Evolutionary conservation across 2,113 vertebrate genomes (phyloP).

Genomic region (Ahaetulla prasina): DNA sequence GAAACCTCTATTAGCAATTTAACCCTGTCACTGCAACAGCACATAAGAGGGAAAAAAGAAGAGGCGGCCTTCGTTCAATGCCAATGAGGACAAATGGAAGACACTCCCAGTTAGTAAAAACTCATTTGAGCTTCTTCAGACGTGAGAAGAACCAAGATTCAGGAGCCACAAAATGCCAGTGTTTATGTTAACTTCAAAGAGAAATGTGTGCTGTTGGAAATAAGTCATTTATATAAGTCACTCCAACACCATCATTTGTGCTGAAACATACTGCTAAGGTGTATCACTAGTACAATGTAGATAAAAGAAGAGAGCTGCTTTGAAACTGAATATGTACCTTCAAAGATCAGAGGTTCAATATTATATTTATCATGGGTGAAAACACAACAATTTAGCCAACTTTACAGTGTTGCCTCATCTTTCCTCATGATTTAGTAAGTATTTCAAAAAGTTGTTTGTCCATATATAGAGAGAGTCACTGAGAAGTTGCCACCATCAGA

Average conservation of each 20-base stretch:
- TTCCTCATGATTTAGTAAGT: not conserved
- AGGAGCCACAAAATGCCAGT: not conserved
- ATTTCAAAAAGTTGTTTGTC: not conserved
- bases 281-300: not conserved
- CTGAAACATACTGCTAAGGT: not conserved
- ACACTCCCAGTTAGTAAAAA: slow-evolving; percentile 23
- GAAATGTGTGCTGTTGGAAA: not conserved
- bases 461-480: not conserved
- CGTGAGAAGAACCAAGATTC: not conserved
- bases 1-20: slow-evolving; percentile 93
- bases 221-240: not conserved
- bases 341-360: not conserved
- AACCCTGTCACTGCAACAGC: slow-evolving; percentile 73
- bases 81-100: slow-evolving; percentile 11
- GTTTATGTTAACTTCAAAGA: not conserved
- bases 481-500: not conserved
- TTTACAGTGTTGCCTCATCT: not conserved
- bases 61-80: not conserved
- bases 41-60: slow-evolving; percentile 30
- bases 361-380: not conserved
- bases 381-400: not conserved
- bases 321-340: not conserved
- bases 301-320: not conserved
- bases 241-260: not conserved
- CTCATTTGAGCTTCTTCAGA: slow-evolving; percentile 1